These are phyloP conservation scores for Pteria penguin DNA, from an alignment of 2,888 invertebrate species.

Conservation along the genomic window DNA sequence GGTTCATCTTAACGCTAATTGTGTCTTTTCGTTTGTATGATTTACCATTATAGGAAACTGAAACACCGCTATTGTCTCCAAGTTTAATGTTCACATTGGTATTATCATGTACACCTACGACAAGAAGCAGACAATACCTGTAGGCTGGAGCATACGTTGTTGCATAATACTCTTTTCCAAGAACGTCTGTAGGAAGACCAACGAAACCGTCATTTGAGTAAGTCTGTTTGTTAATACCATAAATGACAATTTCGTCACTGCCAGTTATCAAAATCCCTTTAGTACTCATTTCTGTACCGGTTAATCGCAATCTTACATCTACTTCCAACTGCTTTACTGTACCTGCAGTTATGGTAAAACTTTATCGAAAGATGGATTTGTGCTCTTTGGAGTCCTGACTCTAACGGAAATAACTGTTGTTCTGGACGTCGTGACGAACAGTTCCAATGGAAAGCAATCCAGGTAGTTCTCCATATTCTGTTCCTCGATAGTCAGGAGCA, in stretches of 20 bases:
- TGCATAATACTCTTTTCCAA: conserved; percentile 59
- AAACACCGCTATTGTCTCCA: conserved; percentile 42
- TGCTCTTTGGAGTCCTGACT: conserved; percentile 55
- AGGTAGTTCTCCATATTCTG: no score
- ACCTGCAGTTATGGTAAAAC: conserved; percentile 49
- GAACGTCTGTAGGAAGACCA: conserved; percentile 53
- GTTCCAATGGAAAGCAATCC: conserved; percentile 57
- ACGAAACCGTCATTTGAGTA: conserved; percentile 57
- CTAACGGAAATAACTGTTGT: conserved; percentile 46
- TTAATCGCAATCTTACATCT: conserved; percentile 46
- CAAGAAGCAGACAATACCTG: conserved; percentile 53
- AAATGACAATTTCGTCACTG: conserved; percentile 49
- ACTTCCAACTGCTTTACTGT: conserved; percentile 49
- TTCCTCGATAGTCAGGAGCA: no score
- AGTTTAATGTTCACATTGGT: conserved; percentile 48
- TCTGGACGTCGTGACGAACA: conserved; percentile 56
- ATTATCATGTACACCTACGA: no score
- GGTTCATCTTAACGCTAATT: conserved; percentile 49
- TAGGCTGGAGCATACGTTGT: no score
- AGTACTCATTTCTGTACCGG: conserved; percentile 46
- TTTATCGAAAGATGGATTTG: conserved; percentile 46
- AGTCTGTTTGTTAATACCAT: conserved; percentile 57
- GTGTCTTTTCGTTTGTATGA: conserved; percentile 50
- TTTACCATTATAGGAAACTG: conserved; percentile 46
- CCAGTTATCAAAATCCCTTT: conserved; percentile 53